Base-by-base conservation (phyloP, 2,797 vertebrate genomes). In the Rhinichthys osculus region DNA sequence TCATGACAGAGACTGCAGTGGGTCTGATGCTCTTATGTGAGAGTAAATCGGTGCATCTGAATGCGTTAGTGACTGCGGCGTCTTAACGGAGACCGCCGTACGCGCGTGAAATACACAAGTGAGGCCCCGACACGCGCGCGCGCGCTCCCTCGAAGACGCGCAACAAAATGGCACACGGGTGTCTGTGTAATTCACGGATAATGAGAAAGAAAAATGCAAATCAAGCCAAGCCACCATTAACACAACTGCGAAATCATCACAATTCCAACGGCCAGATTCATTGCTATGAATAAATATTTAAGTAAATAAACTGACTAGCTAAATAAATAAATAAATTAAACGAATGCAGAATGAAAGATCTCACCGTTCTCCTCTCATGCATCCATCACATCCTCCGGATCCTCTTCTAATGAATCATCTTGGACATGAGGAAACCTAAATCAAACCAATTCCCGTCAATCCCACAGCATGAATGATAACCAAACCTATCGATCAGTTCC, bases 141-240 rank as follows among this genome's bases (percentile, higher is more conserved):
- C 74, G 62, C 83, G 38, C 67, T 62, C 57, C 42, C 66, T 69
- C 57, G 44, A 42, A 86, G 80, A 86, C 78, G 81, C 78, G 66
- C 73, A 67, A 83, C 64, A 85, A 82, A 77, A 82, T 86, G 86
- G 86, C 86, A 79, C 74, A 79, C 86, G 69, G 70, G 67, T 42
- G 81, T 64, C 83, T 92, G 90, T 33, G 54, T 83, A 64, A 73
- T 74, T 82, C 69, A 66, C 78, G 82, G 70, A 54, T 81, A 54
- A 74, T n/a, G 52, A 84, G 57, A 64, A 72, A 81, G 69, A 74
- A 85, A 81, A 91, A 93, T 93, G 94, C 94, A 86, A 91, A 93
- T 92, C 92, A 92, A 93, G 94, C 90, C 91, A 91, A 59, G 9
- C 19, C 38, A 27, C 93, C 94, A 92, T 95, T 94, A 90, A 92